Evolutionary conservation across 2,888 invertebrate species (phyloP).

Genomic region (Drosophila peninsularis): DNA sequence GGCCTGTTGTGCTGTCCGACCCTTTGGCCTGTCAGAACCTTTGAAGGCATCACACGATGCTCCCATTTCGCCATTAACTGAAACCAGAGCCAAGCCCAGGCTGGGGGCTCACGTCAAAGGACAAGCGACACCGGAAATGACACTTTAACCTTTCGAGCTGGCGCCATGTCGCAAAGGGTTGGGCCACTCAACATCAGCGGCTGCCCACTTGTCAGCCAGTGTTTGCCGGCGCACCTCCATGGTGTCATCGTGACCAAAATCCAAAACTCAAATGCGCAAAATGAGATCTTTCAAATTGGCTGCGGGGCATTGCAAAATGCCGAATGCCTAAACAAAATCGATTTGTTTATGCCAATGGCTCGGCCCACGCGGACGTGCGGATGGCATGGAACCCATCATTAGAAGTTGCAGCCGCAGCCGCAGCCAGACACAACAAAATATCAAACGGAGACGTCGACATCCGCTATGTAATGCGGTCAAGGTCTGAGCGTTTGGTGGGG

Average conservation of each 20-base stretch:
- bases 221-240: slow-evolving; percentile 20
- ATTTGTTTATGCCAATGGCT: slow-evolving; percentile 64
- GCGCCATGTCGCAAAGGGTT: slow-evolving; percentile 51
- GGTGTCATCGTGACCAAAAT: slow-evolving; percentile 42
- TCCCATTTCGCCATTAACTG: slow-evolving; percentile 38
- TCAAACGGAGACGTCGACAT: slow-evolving; percentile 46
- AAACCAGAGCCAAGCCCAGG: slow-evolving; percentile 51
- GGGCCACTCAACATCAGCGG: slow-evolving; percentile 38
- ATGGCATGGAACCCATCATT: slow-evolving; percentile 61
- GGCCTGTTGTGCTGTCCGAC: not conserved
- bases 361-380: slow-evolving; percentile 38
- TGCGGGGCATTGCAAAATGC: slow-evolving; percentile 56
- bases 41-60: slow-evolving; percentile 29
- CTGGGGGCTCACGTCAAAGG: slow-evolving; percentile 31
- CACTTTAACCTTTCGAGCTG: slow-evolving; percentile 61
- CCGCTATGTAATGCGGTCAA: slow-evolving; percentile 72
- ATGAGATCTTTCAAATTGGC: slow-evolving; percentile 13
- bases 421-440: slow-evolving; percentile 19
- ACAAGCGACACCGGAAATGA: slow-evolving; percentile 58
- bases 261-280: slow-evolving; percentile 15
- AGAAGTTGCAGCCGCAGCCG: slow-evolving; percentile 37
- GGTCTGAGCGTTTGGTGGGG: slow-evolving; percentile 43
- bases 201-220: slow-evolving; percentile 9
- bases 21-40: slow-evolving; percentile 9
- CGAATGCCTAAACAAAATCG: slow-evolving; percentile 64